phyloP scores from a whole-genome alignment of 2,888 invertebrate genomes.

The Caprella mutica region DNA sequence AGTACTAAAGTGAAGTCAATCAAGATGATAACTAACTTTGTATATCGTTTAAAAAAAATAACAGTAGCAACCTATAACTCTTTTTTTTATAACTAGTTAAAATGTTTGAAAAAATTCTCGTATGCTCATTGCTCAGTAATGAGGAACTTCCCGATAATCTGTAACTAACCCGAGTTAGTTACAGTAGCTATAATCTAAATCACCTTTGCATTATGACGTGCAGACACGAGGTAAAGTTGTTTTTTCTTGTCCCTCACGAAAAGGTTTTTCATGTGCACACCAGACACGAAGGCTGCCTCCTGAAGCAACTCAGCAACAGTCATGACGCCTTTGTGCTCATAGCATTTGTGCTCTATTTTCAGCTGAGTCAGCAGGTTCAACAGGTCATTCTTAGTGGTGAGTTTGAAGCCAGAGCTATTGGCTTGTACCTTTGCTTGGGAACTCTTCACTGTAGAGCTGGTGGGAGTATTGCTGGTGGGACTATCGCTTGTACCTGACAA shows the following conservation, averaged over 20 bases:
- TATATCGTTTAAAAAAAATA: too few species aligned
- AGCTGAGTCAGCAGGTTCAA: slow-evolving; percentile 9
- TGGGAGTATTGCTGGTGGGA: not conserved
- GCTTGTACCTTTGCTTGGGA: not conserved
- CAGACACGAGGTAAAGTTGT: slow-evolving; percentile 39
- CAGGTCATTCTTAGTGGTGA: not conserved
- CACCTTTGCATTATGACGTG: slow-evolving; percentile 38
- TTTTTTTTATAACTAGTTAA: not conserved
- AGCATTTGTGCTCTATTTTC: slow-evolving; percentile 1
- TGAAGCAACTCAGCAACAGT: slow-evolving; percentile 41
- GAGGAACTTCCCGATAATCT: not conserved
- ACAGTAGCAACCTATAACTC: too few species aligned
- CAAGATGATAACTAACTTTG: too few species aligned
- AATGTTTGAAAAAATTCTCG: not conserved
- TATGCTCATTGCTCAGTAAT: not conserved
- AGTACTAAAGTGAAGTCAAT: too few species aligned
- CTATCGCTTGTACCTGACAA: too few species aligned
- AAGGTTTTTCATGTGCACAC: slow-evolving; percentile 40
- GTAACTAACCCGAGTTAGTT: not conserved
- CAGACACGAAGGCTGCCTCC: slow-evolving; percentile 36
- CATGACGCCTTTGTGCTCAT: slow-evolving; percentile 37
- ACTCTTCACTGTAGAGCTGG: not conserved
- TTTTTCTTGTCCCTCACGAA: slow-evolving; percentile 41
- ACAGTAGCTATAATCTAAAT: not conserved
- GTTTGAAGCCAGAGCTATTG: not conserved